Percentiles rank a stretch among this genome's conserved stretches.
Evolutionary conservation across 2,113 vertebrate genomes (phyloP).

Genomic region (Leucopsar rothschildi): DNA sequence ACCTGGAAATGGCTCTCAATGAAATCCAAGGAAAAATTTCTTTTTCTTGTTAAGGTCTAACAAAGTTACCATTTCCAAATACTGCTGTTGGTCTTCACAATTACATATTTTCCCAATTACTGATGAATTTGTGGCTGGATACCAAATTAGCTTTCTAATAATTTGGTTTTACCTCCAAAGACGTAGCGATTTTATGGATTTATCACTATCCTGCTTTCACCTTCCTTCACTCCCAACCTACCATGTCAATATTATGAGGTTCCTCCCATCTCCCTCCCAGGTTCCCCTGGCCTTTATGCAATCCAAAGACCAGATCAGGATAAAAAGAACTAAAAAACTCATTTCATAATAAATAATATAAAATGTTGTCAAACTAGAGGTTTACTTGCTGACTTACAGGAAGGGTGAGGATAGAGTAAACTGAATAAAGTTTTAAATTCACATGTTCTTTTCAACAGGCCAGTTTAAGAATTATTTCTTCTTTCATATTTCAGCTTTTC

Average conservation of each 20-base stretch:
- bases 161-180: not conserved
- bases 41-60: not conserved
- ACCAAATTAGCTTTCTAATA: not conserved
- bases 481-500: not conserved
- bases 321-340: not conserved
- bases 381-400: not conserved
- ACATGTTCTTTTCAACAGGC: not conserved
- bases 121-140: not conserved
- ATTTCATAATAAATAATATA: not conserved
- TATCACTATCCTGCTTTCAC: not conserved
- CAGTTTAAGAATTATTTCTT: not conserved
- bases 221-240: not conserved
- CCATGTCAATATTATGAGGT: fast-evolving
- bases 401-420: not conserved
- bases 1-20: not conserved
- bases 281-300: fast-evolving
- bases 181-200: not conserved
- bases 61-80: not conserved
- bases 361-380: not conserved
- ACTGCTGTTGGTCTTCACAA: not conserved
- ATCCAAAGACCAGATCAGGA: not conserved
- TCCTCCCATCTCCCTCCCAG: not conserved
- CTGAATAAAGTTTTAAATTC: not conserved
- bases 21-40: not conserved
- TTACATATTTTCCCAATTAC: not conserved